phyloP scores from a whole-genome alignment of 2,888 invertebrate species.

The Polymixis lichenea region DNA sequence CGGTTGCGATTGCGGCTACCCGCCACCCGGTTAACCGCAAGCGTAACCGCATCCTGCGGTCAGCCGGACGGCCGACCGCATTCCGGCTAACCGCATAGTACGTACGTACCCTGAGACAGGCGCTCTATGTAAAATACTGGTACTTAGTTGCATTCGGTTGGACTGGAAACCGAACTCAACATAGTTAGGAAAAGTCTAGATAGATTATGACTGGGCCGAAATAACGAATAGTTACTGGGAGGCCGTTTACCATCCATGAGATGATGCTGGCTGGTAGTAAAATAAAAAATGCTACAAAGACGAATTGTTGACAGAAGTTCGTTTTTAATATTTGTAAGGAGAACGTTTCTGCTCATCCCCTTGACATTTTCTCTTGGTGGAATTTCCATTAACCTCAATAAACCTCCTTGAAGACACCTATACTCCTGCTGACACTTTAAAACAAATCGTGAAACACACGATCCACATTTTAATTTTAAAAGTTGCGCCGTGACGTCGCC shows the following conservation, averaged over 20 bases:
- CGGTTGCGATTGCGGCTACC: too few relatives aligned
- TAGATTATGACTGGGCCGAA: too few relatives aligned
- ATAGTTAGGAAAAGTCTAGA: too few relatives aligned
- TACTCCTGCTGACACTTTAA: neutral
- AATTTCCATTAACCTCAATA: neutral
- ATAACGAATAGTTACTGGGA: neutral
- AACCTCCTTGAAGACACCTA: neutral
- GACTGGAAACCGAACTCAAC: too few relatives aligned
- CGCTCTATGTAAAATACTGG: too few relatives aligned
- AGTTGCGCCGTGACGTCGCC: slow-evolving; percentile 47
- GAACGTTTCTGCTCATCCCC: neutral
- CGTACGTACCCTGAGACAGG: too few relatives aligned
- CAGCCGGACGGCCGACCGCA: too few relatives aligned
- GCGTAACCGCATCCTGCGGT: too few relatives aligned
- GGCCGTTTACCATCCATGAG: neutral
- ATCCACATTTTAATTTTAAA: slow-evolving; percentile 52
- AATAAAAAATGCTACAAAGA: neutral
- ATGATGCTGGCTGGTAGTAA: neutral
- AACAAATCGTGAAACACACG: slow-evolving; percentile 17
- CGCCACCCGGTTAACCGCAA: too few relatives aligned
- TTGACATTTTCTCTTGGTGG: neutral
- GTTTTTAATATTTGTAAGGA: neutral
- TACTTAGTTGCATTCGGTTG: too few relatives aligned
- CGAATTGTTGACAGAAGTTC: neutral
- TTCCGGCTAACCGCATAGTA: too few relatives aligned